Evolutionary conservation across 2,888 invertebrate genomes (phyloP), one percentile per base, ranked within the genome.

Genomic region (Drosophila nr. perissopoda): DNA sequence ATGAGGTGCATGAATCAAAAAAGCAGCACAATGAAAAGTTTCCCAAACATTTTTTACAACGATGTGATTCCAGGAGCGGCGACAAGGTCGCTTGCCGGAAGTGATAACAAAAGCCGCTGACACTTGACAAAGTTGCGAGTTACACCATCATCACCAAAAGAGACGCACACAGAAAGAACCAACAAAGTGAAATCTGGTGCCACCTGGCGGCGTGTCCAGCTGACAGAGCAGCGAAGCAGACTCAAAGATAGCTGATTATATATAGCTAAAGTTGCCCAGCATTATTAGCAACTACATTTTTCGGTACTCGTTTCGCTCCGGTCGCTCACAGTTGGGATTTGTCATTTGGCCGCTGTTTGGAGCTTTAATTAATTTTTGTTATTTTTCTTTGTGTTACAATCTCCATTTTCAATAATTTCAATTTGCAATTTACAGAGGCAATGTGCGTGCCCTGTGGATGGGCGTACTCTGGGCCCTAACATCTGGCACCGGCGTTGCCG

Each of bases 401-500:
- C 16, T 56, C 27, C 21, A 4, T 79, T 84, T 81, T 70, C 81
- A 74, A 73, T 79, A 79, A 76, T 57, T 58, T 42, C 34, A 46
- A 29, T 62, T 76, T 63, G 71, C 64, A 65, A 40, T 75, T 89
- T 86, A 27, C 91, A 96, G 96, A 85, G 96, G 96, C 38, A 96
- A 96, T 88, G 95, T 95, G 33, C 94, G 96, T 62, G 94, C 96
- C 0, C 92, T 96, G 16, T 96, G 96, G 96, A 96, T 96, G 96
- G 96, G 96, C 48, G 95, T 96, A 0, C 92, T 96, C 11, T 96
- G 96, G 96, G 96, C 96, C 8, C 90, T 96, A 63, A 96, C 96
- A 33, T 96, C 96, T 13, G 96, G 96, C 18, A 96, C 96, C 8
- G 97, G 97, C 11, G 97, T 97, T 18, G 97, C 97, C 2, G 94